phyloP scores from a whole-genome alignment of 2,888 invertebrate genomes.

The Acleris laterana region DNA sequence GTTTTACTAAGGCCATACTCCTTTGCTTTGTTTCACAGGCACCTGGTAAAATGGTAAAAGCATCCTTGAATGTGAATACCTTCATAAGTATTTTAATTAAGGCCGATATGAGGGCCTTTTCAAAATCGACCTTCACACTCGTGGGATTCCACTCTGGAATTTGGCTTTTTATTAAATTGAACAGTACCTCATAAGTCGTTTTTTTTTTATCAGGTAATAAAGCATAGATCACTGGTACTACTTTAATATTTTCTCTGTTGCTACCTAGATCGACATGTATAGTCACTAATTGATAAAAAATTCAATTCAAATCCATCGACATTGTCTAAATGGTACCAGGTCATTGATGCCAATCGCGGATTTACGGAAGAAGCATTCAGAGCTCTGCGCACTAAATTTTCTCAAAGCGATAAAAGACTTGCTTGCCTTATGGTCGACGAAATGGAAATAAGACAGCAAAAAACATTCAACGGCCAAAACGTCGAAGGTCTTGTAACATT shows the following conservation, averaged over 20 bases:
- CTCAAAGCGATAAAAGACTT: no score
- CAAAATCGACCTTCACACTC: background rate
- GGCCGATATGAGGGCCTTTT: background rate
- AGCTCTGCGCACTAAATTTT: no score
- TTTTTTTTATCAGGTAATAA: slow-evolving; percentile 1
- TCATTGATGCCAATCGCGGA: no score
- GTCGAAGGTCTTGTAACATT: no score
- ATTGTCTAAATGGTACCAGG: no score
- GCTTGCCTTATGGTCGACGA: no score
- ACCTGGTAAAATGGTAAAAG: background rate
- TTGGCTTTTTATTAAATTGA: background rate
- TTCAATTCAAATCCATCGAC: background rate
- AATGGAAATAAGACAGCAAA: no score
- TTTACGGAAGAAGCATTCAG: no score
- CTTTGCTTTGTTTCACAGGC: background rate
- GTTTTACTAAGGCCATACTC: no score
- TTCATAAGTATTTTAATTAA: no score
- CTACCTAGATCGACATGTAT: slow-evolving; percentile 13
- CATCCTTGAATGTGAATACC: no score
- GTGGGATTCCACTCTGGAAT: background rate
- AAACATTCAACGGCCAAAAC: no score
- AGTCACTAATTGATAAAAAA: slow-evolving; percentile 18
- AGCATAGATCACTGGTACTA: slow-evolving; percentile 15
- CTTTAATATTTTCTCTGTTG: slow-evolving; percentile 17
- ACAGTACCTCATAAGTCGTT: background rate